These are phyloP conservation scores for Indicator maculatus DNA, from an alignment of 2,113 vertebrate species.

Conservation along the genomic window DNA sequence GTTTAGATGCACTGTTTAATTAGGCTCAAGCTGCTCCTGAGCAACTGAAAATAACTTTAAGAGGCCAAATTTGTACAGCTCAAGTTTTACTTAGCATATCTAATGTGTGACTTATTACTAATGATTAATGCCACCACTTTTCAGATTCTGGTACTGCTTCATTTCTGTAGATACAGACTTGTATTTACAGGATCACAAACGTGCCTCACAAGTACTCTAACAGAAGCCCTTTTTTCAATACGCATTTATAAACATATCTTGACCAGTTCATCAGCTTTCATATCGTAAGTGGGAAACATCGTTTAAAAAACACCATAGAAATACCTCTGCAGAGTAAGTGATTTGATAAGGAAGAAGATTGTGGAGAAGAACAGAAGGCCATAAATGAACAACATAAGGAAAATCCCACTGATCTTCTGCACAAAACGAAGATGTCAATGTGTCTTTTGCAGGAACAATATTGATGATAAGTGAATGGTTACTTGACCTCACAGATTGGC, in stretches of 20 bases:
- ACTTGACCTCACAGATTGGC: slow-evolving; percentile 69
- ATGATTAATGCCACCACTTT: not conserved
- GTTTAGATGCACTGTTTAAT: not conserved
- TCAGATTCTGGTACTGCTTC: not conserved
- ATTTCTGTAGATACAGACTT: not conserved
- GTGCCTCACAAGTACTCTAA: not conserved
- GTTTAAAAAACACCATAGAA: not conserved
- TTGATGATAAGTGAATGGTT: slow-evolving; percentile 84
- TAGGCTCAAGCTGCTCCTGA: not conserved
- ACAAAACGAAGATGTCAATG: slow-evolving; percentile 79
- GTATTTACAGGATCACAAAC: not conserved
- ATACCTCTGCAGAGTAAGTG: slow-evolving; percentile 82
- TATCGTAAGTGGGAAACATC: not conserved
- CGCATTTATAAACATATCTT: not conserved
- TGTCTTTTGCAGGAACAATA: slow-evolving; percentile 87
- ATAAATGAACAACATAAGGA: slow-evolving; percentile 92
- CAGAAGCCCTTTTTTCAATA: not conserved
- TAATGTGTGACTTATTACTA: not conserved
- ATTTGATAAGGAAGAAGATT: slow-evolving; percentile 95
- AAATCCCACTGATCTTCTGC: slow-evolving; percentile 87
- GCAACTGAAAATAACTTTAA: not conserved
- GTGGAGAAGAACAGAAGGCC: slow-evolving; percentile 89
- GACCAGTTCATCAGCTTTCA: not conserved
- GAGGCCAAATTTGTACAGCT: not conserved
- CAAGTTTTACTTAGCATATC: not conserved